Conservation (phyloP, 1,140 invertebrate genomes). For the Sitodiplosis mosellana region DNA sequence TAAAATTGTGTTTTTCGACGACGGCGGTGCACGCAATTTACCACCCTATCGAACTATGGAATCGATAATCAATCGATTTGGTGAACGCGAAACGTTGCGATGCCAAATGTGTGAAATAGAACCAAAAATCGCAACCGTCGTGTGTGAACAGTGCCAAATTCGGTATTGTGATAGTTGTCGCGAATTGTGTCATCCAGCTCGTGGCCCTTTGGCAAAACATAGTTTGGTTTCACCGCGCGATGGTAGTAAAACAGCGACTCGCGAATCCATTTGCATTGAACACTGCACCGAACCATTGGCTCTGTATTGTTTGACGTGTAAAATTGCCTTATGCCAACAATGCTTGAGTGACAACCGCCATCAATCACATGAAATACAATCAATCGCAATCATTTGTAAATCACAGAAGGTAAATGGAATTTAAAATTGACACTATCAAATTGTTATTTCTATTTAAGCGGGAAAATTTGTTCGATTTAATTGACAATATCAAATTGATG, state of each 20-base stretch:
- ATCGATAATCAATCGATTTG: conserved; percentile 81
- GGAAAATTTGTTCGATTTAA: too few relatives aligned
- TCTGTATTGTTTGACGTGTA: conserved; percentile 82
- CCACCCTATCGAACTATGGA: conserved; percentile 85
- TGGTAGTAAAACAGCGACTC: conserved; percentile 25
- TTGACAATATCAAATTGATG: too few relatives aligned
- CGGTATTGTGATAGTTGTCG: conserved; percentile 85
- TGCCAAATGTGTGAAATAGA: conserved; percentile 88
- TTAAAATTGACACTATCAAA: too few relatives aligned
- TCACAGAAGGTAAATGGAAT: conserved; percentile 90
- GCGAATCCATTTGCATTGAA: conserved; percentile 51
- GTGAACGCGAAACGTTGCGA: conserved; percentile 52
- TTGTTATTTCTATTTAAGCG: too few relatives aligned
- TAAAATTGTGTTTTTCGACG: conserved; percentile 82
- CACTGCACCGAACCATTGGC: conserved; percentile 60
- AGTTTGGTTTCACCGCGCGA: conserved; percentile 48
- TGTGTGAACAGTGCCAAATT: conserved; percentile 93
- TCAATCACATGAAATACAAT: conserved; percentile 71
- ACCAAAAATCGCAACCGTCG: conserved; percentile 60
- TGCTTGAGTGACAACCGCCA: conserved; percentile 73
- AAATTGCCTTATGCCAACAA: conserved; percentile 65
- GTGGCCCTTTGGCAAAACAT: conserved; percentile 84
- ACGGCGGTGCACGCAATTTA: conserved; percentile 78
- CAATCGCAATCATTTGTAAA: conserved; percentile 76
- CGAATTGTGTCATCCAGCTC: conserved; percentile 77